phyloP scores from a whole-genome alignment of 2,113 vertebrate genomes.

The Forbesichthys agassizii region DNA sequence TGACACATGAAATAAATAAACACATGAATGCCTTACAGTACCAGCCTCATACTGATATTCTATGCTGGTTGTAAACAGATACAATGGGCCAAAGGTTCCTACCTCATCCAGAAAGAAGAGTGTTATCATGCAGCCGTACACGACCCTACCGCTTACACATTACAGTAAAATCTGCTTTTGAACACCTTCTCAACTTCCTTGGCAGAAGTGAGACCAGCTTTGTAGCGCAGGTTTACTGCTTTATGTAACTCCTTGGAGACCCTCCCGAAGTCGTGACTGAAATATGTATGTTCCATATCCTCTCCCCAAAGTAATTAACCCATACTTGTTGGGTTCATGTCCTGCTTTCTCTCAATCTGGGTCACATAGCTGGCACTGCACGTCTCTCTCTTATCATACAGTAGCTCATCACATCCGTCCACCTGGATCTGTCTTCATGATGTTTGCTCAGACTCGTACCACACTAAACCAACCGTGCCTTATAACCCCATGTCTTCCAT shows the following conservation, averaged over 20 bases:
- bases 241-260: conserved; percentile 59
- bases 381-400: conserved; percentile 10
- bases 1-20: not conserved
- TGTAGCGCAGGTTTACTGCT: conserved; percentile 36
- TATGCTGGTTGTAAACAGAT: conserved; percentile 40
- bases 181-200: not conserved
- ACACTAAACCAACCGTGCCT: no score
- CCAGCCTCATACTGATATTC: conserved; percentile 39
- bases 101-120: conserved; percentile 26
- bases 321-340: conserved; percentile 70
- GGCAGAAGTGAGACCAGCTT: conserved; percentile 10
- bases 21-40: not conserved
- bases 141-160: conserved; percentile 34
- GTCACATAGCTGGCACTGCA: conserved; percentile 58
- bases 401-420: no score
- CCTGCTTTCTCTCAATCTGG: conserved; percentile 75
- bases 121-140: conserved; percentile 20
- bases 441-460: no score
- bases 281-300: conserved; percentile 61
- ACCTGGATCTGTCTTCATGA: no score
- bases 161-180: conserved; percentile 41
- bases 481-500: not conserved
- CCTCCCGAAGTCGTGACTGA: conserved; percentile 54
- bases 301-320: conserved; percentile 79
- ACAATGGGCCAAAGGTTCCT: conserved; percentile 11